Conservation (phyloP, 2,888 invertebrate species). For the Tetranychus piercei region DNA sequence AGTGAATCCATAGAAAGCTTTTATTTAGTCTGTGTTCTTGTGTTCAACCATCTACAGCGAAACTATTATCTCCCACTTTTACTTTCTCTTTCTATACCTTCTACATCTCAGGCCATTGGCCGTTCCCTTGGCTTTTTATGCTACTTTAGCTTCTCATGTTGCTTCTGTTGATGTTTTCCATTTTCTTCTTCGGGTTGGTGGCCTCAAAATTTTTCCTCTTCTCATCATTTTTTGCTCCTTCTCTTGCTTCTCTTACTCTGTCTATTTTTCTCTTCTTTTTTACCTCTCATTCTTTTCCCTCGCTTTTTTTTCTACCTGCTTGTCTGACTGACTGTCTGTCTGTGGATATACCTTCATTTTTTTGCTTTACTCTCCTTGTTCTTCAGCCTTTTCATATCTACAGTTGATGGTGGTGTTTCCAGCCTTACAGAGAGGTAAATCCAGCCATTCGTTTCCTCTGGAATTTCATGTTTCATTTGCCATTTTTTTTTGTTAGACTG, state of each 20-base stretch:
- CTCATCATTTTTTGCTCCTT: background rate
- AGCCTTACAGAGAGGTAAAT: too few relatives aligned
- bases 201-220: slow-evolving; percentile 5
- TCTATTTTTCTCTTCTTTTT: slow-evolving; percentile 4
- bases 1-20: background rate
- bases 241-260: background rate
- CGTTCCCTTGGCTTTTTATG: background rate
- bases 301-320: background rate
- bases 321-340: background rate
- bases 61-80: background rate
- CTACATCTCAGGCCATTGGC: background rate
- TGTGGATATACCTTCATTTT: background rate
- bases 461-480: too few relatives aligned
- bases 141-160: background rate
- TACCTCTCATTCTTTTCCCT: background rate
- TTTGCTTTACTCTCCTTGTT: background rate
- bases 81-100: background rate
- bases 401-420: too few relatives aligned
- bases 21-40: background rate
- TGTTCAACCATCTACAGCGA: background rate
- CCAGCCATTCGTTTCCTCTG: too few relatives aligned
- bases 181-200: background rate
- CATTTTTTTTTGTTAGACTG: too few relatives aligned
- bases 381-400: background rate
- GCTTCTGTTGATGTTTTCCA: background rate